A percentile compares a stretch with the other conserved stretches of the same genome.
phyloP scores from a whole-genome alignment of 2,113 vertebrate species.

The Oncorhynchus gorbuscha region DNA sequence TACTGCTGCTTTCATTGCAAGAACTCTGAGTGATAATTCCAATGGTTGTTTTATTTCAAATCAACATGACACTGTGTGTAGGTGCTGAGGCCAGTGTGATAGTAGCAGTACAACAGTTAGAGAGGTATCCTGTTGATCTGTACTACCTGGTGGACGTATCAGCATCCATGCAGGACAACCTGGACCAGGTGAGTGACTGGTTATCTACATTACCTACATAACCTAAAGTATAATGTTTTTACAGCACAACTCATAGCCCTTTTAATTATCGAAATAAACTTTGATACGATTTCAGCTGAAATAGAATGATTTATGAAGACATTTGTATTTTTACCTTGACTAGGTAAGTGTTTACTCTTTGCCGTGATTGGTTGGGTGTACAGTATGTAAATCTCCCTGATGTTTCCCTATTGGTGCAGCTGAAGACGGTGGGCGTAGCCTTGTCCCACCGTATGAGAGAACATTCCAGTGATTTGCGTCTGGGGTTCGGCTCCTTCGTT shows the following conservation, averaged over 20 bases:
- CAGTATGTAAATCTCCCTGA: background rate
- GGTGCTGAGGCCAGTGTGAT: constrained; percentile 85
- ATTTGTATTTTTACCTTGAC: too few species aligned
- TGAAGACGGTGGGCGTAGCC: constrained; percentile 88
- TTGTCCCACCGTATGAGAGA: constrained; percentile 88
- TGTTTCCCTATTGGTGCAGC: constrained; percentile 69
- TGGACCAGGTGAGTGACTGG: constrained; percentile 73
- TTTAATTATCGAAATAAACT: too few species aligned
- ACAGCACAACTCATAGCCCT: background rate
- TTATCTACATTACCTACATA: too few species aligned
- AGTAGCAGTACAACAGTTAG: constrained; percentile 84
- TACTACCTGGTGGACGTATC: constrained; percentile 98
- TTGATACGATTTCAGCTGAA: too few species aligned
- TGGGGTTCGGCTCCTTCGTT: constrained; percentile 96
- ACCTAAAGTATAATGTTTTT: constrained; percentile 10
- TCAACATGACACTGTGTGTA: constrained; percentile 39
- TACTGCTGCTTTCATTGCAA: too few species aligned
- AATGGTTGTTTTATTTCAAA: too few species aligned
- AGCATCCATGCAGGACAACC: constrained; percentile 94
- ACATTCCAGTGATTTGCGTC: constrained; percentile 87
- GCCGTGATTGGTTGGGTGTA: too few species aligned
- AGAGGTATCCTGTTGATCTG: constrained; percentile 93
- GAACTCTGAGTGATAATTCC: too few species aligned
- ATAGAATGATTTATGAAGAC: too few species aligned
- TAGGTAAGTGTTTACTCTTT: too few species aligned